Evolutionary conservation across 2,888 invertebrate species (phyloP), one percentile per base, ranked within the genome.

Genomic region (Xestia ashworthii): DNA sequence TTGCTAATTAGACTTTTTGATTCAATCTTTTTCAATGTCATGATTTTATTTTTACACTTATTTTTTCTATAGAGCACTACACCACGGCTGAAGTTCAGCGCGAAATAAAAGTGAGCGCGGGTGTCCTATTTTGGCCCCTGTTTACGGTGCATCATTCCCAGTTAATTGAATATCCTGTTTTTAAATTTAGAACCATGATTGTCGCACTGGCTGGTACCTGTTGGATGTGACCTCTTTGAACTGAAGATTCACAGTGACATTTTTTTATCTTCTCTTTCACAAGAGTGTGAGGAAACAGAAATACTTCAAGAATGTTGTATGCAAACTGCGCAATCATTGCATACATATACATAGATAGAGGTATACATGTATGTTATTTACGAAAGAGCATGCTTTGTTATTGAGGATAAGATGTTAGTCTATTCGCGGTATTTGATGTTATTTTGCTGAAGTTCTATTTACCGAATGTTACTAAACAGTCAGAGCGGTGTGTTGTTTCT

Each of bases 161-260:
- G 92, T 93, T 94, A 96, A 96, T 96, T 96, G 93, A 96, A 96
- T 95, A 93, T 96, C 96, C 96, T 95, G 95, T 93, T 94, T 95
- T 94, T 94, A 94, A 93, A 96, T 95, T 95, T 93, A 94, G 93
- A 92, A 86, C 87, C 91, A 89, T 89, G 89, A 86, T 86, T 86
- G 88, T 86, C 89, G 84, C 85, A 79, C 75, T 78, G 74, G 73
- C 73, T 73, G 74, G 86, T 85, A 89, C 84, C 89, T 88, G 85
- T 67, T 76, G 71, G 65, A 53, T 84, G 81, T 73, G 85, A 83
- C 81, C 89, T 84, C 81, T 88, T 87, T 82, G 71, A 74, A 69
- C 74, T 69, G 44, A 77, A 78, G 74, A 75, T 74, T 70, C 74
- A 77, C 66, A 66, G 50, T 76, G 50, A 73, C 71, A 64, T 75